These are phyloP conservation scores for Heliconius hortense DNA, from an alignment of 2,888 invertebrate genomes.

Conservation along the genomic window DNA sequence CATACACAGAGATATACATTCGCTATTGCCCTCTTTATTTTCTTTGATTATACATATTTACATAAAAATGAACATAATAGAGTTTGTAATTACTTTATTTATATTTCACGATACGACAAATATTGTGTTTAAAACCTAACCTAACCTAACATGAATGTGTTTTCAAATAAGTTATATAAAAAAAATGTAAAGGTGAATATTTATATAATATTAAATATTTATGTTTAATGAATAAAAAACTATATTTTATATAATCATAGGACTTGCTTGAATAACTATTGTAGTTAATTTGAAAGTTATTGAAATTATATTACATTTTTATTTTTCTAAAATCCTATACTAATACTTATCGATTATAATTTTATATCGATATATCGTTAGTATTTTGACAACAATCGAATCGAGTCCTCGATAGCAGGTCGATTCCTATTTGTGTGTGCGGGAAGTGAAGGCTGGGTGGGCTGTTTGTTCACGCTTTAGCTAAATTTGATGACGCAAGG, in stretches of 20 bases:
- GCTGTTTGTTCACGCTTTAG: slow-evolving; percentile 78
- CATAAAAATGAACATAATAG: neutral
- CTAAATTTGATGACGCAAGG: slow-evolving; percentile 81
- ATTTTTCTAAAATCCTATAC: neutral
- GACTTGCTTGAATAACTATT: too few relatives aligned
- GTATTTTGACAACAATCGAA: neutral
- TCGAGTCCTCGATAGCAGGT: slow-evolving; percentile 18
- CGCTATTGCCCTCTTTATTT: neutral
- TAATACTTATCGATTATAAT: neutral
- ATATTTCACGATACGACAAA: neutral
- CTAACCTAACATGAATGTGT: too few relatives aligned
- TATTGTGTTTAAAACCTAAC: too few relatives aligned
- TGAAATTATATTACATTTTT: neutral
- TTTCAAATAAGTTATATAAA: too few relatives aligned
- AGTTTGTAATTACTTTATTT: neutral
- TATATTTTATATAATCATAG: too few relatives aligned
- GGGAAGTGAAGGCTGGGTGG: slow-evolving; percentile 73
- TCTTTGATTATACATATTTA: neutral
- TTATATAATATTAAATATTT: too few relatives aligned
- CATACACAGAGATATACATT: neutral
- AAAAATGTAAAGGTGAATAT: too few relatives aligned
- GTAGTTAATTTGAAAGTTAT: neutral
- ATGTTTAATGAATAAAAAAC: too few relatives aligned
- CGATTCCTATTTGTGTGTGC: slow-evolving; percentile 62
- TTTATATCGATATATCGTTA: neutral